Conservation (phyloP, 2,113 vertebrate species). For the Vimba vimba region DNA sequence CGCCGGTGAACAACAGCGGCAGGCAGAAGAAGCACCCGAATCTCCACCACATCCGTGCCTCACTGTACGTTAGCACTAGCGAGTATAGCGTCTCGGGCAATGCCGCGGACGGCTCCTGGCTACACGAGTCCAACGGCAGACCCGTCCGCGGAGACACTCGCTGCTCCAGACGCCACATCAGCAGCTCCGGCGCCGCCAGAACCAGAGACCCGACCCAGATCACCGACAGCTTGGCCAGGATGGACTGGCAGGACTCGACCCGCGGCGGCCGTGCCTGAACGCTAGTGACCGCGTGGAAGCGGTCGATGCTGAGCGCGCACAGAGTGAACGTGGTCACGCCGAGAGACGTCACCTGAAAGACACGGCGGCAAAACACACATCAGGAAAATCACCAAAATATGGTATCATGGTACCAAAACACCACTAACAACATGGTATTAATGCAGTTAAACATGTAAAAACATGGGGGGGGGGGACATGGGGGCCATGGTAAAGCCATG, state of each 20-base stretch:
- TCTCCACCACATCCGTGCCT: slow-evolving; percentile 94
- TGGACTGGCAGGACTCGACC: slow-evolving; percentile 89
- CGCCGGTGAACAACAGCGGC: slow-evolving; percentile 90
- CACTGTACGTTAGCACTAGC: slow-evolving; percentile 90
- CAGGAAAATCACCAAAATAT: too few relatives aligned
- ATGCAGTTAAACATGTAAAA: not conserved
- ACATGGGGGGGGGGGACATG: too few relatives aligned
- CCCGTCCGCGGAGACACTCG: slow-evolving; percentile 63
- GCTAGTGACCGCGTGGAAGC: slow-evolving; percentile 88
- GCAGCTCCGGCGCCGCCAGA: slow-evolving; percentile 86
- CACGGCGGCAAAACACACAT: not conserved
- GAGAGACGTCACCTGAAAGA: slow-evolving; percentile 85
- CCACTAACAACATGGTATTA: too few relatives aligned
- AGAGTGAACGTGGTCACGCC: slow-evolving; percentile 95
- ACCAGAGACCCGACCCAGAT: slow-evolving; percentile 94
- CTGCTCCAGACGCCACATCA: slow-evolving; percentile 87
- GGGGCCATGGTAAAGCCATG: not conserved
- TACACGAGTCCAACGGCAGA: slow-evolving; percentile 74
- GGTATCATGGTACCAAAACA: too few relatives aligned
- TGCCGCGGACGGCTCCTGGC: slow-evolving; percentile 79
- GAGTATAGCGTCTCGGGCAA: slow-evolving; percentile 87
- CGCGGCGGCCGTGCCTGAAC: slow-evolving; percentile 76
- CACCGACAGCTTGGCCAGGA: slow-evolving; percentile 91
- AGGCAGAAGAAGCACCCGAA: slow-evolving; percentile 95
- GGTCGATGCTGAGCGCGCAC: slow-evolving; percentile 93